These are phyloP conservation scores for Panthera leo DNA, from an alignment of 2,113 vertebrate genomes.

Conservation along the genomic window DNA sequence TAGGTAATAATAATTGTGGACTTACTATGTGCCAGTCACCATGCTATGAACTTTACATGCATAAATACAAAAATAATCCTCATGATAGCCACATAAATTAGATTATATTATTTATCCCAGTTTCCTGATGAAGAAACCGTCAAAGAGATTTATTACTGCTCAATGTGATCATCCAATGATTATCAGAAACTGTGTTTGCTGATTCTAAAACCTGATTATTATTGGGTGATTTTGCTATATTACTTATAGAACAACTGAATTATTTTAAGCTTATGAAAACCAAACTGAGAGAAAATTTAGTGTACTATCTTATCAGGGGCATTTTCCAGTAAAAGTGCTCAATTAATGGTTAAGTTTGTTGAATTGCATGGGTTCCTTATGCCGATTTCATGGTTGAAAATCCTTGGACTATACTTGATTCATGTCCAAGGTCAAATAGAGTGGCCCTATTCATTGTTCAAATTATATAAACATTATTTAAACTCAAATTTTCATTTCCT, in stretches of 20 bases:
- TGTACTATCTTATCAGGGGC: not conserved
- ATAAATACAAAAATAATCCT: not conserved
- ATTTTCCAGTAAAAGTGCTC: not conserved
- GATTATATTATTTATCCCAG: not conserved
- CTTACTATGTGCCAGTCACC: not conserved
- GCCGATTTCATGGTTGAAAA: not conserved
- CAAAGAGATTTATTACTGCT: not conserved
- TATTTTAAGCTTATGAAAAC: not conserved
- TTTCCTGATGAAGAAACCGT: not conserved
- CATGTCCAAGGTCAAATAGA: not conserved
- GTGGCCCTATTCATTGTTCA: not conserved
- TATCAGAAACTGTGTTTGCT: not conserved
- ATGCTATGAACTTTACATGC: not conserved
- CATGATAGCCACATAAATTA: not conserved
- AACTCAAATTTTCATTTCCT: constrained; percentile 20
- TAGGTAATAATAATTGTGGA: not conserved
- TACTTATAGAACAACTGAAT: not conserved
- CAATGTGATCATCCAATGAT: not conserved
- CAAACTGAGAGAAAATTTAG: not conserved
- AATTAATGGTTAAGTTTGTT: not conserved
- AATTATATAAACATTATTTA: not conserved
- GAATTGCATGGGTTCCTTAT: not conserved
- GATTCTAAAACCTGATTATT: not conserved
- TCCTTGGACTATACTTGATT: not conserved
- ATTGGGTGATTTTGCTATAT: not conserved